Evolutionary conservation across 2,888 invertebrate genomes (phyloP), one percentile per base, ranked within the genome.

Genomic region (Danaus chrysippus): DNA sequence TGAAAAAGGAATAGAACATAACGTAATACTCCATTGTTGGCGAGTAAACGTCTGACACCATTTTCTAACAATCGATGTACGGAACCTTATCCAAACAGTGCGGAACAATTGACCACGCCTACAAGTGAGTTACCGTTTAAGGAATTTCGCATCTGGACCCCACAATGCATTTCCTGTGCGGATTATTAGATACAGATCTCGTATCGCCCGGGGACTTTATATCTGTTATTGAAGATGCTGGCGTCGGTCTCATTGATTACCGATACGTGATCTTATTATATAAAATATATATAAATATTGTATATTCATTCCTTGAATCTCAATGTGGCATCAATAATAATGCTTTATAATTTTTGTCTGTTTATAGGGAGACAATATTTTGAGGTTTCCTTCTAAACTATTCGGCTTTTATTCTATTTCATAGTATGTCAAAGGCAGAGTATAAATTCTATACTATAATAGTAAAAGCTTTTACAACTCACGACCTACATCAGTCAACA

Each of bases 111-210:
- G 76, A 71, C 87, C 89, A 86, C 90, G 89, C 90, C 90, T 84
- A 80, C 79, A 79, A 82, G 81, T 82, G 78, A 78, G 77, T 76
- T 73, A 74, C 71, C 69, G 71, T 75, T 71, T 72, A 71, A 77
- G 87, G 90, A 83, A 90, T 91, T 90, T 89, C 87, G 87, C 91
- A 90, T 91, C 90, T 90, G 90, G 81, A 79, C 70, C 73, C 74
- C 70, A 88, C 88, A 91, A 90, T 83, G 79, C 78, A 74, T 77
- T 91, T 91, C 91, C 91, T 90, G 91, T 88, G 81, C 84, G 89
- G 88, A 88, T 89, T 89, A 87, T 74, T 73, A 82, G 89, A 88
- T 88, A 81, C 80, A 78, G 81, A 86, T 88, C 87, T 82, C 69
- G 72, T 82, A 78, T 85, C 81, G 85, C 84, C 84, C 78, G 66